Conservation (phyloP, 1,140 invertebrate species). For the Philaenus spumarius region DNA sequence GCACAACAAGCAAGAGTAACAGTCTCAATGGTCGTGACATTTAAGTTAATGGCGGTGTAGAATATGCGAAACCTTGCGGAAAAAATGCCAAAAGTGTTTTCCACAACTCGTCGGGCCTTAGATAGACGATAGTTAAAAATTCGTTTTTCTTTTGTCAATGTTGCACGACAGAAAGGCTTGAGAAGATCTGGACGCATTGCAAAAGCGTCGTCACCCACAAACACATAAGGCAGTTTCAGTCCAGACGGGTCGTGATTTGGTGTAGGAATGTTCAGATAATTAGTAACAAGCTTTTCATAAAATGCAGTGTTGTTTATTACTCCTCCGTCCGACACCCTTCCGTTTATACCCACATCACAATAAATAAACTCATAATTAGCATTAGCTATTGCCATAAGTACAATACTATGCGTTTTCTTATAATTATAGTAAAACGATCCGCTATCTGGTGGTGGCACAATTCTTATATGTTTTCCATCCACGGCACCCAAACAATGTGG, state of each 20-base stretch:
- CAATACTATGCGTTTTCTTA: too few relatives aligned
- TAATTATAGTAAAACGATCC: too few relatives aligned
- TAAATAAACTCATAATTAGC: too few relatives aligned
- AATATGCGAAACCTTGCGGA: conserved; percentile 39
- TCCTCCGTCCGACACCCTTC: too few relatives aligned
- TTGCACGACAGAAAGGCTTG: conserved; percentile 34
- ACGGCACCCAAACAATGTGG: too few relatives aligned
- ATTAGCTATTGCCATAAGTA: too few relatives aligned
- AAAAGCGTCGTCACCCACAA: conserved; percentile 43
- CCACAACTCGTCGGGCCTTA: conserved; percentile 32
- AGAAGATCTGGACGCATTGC: conserved; percentile 35
- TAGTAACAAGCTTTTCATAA: conserved; percentile 9
- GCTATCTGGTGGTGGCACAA: too few relatives aligned
- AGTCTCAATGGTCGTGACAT: neutral
- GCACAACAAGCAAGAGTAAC: neutral
- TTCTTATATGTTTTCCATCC: too few relatives aligned
- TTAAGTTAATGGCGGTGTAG: conserved; percentile 31
- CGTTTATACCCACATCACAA: too few relatives aligned
- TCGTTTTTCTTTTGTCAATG: conserved; percentile 28
- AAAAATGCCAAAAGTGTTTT: conserved; percentile 43
- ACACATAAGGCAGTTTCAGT: conserved; percentile 36
- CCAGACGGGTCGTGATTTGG: conserved; percentile 28
- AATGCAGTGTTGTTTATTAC: too few relatives aligned
- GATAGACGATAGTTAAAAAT: conserved; percentile 37
- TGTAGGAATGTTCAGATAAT: conserved; percentile 31